Percentiles rank a stretch among this genome's conserved stretches.
Conservation (phyloP, 2,113 vertebrate species). For the Mormyrus iriodes region DNA sequence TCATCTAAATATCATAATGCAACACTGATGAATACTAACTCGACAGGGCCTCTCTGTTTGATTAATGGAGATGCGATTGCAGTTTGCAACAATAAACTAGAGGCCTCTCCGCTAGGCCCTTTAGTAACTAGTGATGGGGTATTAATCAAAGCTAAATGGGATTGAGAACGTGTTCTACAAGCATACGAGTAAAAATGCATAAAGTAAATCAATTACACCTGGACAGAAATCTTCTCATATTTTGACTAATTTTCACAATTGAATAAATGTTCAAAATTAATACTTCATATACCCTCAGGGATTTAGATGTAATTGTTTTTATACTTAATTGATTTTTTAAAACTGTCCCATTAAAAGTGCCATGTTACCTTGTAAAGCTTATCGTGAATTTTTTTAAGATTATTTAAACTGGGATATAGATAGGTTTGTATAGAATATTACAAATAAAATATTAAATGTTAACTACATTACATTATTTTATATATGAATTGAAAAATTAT, state of each 20-base stretch:
- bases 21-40: slow-evolving; percentile 55
- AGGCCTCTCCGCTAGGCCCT: slow-evolving; percentile 33
- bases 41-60: slow-evolving; percentile 48
- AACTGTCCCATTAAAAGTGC: not conserved
- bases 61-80: slow-evolving; percentile 52
- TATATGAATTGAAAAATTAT: not conserved
- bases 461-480: not conserved
- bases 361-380: not conserved
- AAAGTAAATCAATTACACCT: slow-evolving; percentile 1
- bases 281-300: not conserved
- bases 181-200: not conserved
- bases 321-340: not conserved
- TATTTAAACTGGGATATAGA: not conserved
- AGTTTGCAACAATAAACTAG: slow-evolving; percentile 42
- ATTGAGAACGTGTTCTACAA: not conserved
- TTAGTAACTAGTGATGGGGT: slow-evolving; percentile 43
- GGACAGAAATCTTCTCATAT: not conserved
- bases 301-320: not conserved
- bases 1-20: slow-evolving; percentile 54
- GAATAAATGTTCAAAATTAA: not conserved
- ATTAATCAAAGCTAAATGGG: slow-evolving; percentile 47
- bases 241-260: not conserved
- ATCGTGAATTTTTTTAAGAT: not conserved
- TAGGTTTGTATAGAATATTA: not conserved
- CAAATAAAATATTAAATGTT: not conserved